Percentiles rank a stretch among this genome's conserved stretches.
These are phyloP conservation scores for Steinernema carpocapsae DNA, from an alignment of 2,888 invertebrate species.

Conservation along the genomic window DNA sequence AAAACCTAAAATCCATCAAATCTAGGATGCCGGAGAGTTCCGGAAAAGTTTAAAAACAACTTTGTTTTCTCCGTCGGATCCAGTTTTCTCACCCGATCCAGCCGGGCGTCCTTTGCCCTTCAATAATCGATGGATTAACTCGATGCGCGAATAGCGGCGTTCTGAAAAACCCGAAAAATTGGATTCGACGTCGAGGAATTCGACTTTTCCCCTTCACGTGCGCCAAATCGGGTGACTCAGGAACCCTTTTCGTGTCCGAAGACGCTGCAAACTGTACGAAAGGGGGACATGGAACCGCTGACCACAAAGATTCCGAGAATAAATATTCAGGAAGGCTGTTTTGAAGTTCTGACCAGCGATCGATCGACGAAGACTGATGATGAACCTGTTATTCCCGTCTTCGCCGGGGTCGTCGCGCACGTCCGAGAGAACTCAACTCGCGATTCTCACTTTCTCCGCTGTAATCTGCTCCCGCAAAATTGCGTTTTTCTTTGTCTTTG, in stretches of 20 bases:
- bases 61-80: constrained; percentile 1
- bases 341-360: not conserved
- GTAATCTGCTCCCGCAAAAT: not conserved
- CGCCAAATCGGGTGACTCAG: not conserved
- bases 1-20: too few species aligned
- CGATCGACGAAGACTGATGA: not conserved
- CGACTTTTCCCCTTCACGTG: not conserved
- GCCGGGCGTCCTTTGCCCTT: not conserved
- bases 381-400: constrained; percentile 16
- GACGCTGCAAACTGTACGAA: not conserved
- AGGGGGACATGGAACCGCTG: not conserved
- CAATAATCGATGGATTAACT: constrained; percentile 7
- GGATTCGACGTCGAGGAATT: not conserved
- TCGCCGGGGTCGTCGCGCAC: constrained; percentile 16
- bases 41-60: too few species aligned
- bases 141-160: too few species aligned
- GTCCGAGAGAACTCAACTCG: not conserved
- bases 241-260: not conserved
- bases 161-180: not conserved
- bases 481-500: constrained; percentile 16
- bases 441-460: not conserved
- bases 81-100: constrained; percentile 3
- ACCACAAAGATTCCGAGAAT: not conserved
- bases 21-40: too few species aligned
- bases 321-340: not conserved